Base-by-base conservation (phyloP, 1,140 invertebrate genomes). In the Plectrocnemia conspersa region DNA sequence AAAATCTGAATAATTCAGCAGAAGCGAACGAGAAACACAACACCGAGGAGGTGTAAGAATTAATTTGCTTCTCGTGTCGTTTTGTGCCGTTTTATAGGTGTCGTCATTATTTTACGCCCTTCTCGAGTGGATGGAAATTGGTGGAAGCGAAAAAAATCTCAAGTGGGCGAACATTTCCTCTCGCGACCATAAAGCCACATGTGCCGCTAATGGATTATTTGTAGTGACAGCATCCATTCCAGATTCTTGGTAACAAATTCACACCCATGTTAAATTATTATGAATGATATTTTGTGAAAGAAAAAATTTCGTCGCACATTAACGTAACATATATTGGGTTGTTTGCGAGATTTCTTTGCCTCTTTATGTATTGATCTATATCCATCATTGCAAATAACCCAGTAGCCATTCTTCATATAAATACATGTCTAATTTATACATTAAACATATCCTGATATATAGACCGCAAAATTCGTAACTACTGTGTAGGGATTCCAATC, bases 51-150 rank as follows among this genome's bases (percentile, higher is more conserved):
- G 27, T 40, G 59, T 54, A 45, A 50, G 38, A 49, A 57, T 54
- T 56, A 61, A 61, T 56, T 57, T 61, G 59, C 46, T 61, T 56
- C 44, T 40, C 46, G 13, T 61, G 59, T 61, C 23, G 27, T 18
- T 56, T 57, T 61, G n/a, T 44, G 50, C 44, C 47, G 33, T 7
- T 29, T 32, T 16, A 29, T 32, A 29, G 23, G 10, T n/a, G 19
- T 23, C 18, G 6, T 23, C 23, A 23, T n/a, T 45, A 23, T 45
- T 22, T 45, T 45, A 45, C 22, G 18, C 11, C 22, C 11, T 11
- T 13, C 18, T 24, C 18, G 25, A 45, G 42, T 45, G 42, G 42
- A 23, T 45, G 42, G 42, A 45, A 45, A 23, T 25, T 1, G 21
- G n/a, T 16, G 21, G 9, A 19, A 21, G 19, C n/a, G 10, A 10